Conservation (phyloP, 2,888 invertebrate genomes). For the Liposcelis brunnea region DNA sequence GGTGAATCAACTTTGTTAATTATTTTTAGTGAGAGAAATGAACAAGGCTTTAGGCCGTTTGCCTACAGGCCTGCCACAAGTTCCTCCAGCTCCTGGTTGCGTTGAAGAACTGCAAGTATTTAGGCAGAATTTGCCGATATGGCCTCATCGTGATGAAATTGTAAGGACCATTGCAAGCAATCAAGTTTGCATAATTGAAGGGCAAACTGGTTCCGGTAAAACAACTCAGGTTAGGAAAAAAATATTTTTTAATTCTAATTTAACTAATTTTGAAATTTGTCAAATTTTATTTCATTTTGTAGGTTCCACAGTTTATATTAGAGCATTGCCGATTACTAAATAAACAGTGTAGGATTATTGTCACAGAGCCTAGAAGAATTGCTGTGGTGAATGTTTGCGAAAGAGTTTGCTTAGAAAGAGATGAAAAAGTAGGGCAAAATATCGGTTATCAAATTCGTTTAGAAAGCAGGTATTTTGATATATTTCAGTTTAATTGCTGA, state of each 20-base stretch:
- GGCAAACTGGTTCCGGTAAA: constrained; percentile 87
- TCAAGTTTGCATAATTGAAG: constrained; percentile 46
- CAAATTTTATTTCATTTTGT: constrained; percentile 10
- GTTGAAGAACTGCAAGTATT: constrained; percentile 38
- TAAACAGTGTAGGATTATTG: constrained; percentile 64
- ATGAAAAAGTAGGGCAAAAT: constrained; percentile 36
- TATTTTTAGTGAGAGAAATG: constrained; percentile 25
- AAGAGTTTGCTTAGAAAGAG: constrained; percentile 49
- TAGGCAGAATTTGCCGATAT: constrained; percentile 52
- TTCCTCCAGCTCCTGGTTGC: constrained; percentile 35
- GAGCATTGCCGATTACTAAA: constrained; percentile 46
- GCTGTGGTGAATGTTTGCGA: constrained; percentile 82
- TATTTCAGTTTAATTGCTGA: neutral
- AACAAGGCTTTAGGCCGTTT: constrained; percentile 43
- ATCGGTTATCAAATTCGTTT: constrained; percentile 45
- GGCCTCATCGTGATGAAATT: constrained; percentile 43
- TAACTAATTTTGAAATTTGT: neutral
- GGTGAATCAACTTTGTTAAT: neutral
- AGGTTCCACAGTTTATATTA: constrained; percentile 80
- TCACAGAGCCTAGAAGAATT: constrained; percentile 83
- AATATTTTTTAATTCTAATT: neutral
- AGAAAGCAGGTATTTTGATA: constrained; percentile 44
- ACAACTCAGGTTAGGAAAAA: constrained; percentile 55
- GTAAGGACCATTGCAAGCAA: constrained; percentile 44
- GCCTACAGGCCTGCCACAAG: constrained; percentile 48